These are phyloP conservation scores for Clamator glandarius DNA, from an alignment of 2,797 vertebrate genomes.

Conservation along the genomic window DNA sequence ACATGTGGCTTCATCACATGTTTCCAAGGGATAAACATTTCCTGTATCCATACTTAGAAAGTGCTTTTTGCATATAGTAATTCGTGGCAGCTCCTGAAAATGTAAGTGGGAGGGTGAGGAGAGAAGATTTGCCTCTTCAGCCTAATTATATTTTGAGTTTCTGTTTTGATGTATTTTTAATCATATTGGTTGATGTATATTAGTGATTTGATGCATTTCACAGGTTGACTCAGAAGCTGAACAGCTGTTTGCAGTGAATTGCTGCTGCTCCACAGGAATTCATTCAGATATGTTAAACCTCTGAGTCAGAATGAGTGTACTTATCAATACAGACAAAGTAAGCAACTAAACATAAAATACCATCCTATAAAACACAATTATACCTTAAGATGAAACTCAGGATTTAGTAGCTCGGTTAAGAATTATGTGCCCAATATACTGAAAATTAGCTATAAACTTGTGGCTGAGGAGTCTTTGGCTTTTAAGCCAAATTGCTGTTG, in stretches of 20 bases:
- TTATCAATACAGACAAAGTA: background rate
- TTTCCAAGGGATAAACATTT: background rate
- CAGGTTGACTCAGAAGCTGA: background rate
- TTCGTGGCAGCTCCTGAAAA: background rate
- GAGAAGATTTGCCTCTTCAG: background rate
- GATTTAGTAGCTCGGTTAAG: conserved; percentile 3
- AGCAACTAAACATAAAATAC: background rate
- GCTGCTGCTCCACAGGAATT: background rate
- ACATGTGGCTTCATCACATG: background rate
- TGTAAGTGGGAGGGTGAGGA: background rate
- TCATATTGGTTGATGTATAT: background rate
- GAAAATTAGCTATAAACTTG: background rate
- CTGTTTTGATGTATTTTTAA: conserved; percentile 52
- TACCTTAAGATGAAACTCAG: background rate
- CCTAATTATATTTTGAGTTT: conserved; percentile 12
- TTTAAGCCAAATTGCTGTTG: background rate
- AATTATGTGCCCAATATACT: background rate
- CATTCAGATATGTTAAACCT: background rate
- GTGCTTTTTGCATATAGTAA: background rate
- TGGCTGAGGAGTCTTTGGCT: background rate
- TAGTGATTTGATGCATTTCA: conserved; percentile 12
- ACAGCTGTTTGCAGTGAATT: background rate
- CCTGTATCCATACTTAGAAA: background rate
- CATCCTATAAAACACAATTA: background rate
- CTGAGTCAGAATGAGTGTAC: background rate